A percentile compares a stretch with the other conserved stretches of the same genome.
Conservation (phyloP, 2,113 vertebrate species). For the Neodon shergylaensis region DNA sequence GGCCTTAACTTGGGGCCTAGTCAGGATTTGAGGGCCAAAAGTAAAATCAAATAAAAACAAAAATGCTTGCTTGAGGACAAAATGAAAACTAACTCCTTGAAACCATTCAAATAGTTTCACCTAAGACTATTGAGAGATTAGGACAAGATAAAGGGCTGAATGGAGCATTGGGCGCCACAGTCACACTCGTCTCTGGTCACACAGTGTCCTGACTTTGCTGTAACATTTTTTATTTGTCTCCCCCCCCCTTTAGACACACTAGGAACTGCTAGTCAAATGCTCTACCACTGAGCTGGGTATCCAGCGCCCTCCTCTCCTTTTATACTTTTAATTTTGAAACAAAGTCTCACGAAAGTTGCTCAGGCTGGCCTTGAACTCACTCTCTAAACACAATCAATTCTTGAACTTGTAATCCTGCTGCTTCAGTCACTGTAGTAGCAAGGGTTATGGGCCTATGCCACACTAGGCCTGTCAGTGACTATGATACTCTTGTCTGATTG, state of each 20-base stretch:
- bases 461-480: neutral
- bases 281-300: neutral
- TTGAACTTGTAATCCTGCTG: neutral
- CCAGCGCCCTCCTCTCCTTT: neutral
- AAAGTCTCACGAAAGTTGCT: neutral
- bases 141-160: neutral
- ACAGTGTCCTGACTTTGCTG: neutral
- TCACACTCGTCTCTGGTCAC: neutral
- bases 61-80: neutral
- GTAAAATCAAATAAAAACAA: neutral
- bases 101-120: neutral
- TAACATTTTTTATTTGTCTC: neutral
- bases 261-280: neutral
- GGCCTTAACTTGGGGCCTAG: neutral
- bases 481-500: neutral
- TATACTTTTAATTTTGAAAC: neutral
- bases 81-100: neutral
- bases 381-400: neutral
- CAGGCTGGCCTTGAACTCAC: neutral
- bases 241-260: neutral
- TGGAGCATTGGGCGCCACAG: neutral
- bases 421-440: neutral
- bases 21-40: neutral
- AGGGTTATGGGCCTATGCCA: neutral
- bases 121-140: neutral